phyloP scores from a whole-genome alignment of 2,888 invertebrate species.

The Protophormia terraenovae region DNA sequence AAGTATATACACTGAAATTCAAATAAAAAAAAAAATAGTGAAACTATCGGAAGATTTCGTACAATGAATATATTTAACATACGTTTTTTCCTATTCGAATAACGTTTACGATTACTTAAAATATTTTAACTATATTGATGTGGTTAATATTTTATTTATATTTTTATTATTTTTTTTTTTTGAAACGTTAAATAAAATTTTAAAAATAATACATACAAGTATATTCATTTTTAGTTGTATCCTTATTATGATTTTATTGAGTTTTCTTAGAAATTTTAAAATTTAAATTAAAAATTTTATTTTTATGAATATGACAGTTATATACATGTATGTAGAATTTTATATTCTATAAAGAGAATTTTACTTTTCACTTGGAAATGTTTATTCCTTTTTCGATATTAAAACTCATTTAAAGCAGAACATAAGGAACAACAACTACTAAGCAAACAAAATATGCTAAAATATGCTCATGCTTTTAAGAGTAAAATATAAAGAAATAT shows the following conservation, averaged over 20 bases:
- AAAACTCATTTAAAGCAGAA: too few species aligned
- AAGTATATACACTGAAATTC: neutral
- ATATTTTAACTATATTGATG: constrained; percentile 46
- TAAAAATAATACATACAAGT: neutral
- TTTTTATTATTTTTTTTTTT: neutral
- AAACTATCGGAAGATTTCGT: neutral
- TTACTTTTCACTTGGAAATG: too few species aligned
- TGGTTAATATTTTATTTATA: constrained; percentile 12
- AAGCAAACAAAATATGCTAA: too few species aligned
- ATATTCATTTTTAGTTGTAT: constrained; percentile 18
- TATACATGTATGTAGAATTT: neutral
- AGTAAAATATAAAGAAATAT: too few species aligned
- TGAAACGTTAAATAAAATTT: constrained; percentile 1
- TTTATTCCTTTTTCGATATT: too few species aligned
- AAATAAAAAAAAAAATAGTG: neutral
- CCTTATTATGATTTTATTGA: neutral
- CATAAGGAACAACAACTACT: too few species aligned
- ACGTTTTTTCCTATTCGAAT: neutral
- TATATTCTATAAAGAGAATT: neutral
- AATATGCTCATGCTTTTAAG: too few species aligned
- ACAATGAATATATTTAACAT: neutral
- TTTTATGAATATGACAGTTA: constrained; percentile 4
- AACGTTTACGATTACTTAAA: neutral
- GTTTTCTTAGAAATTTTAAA: neutral
- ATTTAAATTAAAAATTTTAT: neutral